phyloP scores from a whole-genome alignment of 2,113 vertebrate genomes.

The Argyrosomus japonicus region DNA sequence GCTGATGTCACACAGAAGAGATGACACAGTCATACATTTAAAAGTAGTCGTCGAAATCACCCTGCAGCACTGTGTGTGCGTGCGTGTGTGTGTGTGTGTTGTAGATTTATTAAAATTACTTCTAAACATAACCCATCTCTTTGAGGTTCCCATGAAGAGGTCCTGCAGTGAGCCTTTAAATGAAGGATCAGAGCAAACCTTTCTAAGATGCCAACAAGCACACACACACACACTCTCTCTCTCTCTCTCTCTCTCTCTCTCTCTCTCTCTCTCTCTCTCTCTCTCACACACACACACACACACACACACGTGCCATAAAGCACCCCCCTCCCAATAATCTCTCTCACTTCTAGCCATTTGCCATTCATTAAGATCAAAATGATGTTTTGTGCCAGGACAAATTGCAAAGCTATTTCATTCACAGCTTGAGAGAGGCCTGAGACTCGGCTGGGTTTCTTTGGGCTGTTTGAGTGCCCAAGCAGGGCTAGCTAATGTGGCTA shows the following conservation, averaged over 20 bases:
- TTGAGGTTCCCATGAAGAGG: slow-evolving; percentile 91
- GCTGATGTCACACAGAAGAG: slow-evolving; percentile 25
- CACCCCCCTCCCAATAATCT: slow-evolving; percentile 89
- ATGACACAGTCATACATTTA: background rate
- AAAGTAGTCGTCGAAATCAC: slow-evolving; percentile 76
- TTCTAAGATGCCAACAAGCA: slow-evolving; percentile 90
- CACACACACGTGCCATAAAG: slow-evolving; percentile 58
- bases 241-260: slow-evolving; percentile 51
- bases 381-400: slow-evolving; percentile 95
- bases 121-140: slow-evolving; percentile 95
- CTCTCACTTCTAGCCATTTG: slow-evolving; percentile 99
- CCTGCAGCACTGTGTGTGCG: slow-evolving; percentile 78
- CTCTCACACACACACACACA: slow-evolving; percentile 49
- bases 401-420: slow-evolving; percentile 99
- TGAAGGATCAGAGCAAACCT: slow-evolving; percentile 97
- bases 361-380: slow-evolving; percentile 99
- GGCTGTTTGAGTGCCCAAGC: slow-evolving; percentile 91
- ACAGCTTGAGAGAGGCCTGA: slow-evolving; percentile 97
- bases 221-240: slow-evolving; percentile 64
- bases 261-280: slow-evolving; percentile 66
- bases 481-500: slow-evolving; percentile 95
- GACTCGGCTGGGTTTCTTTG: slow-evolving; percentile 91
- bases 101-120: slow-evolving; percentile 96
- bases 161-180: slow-evolving; percentile 97
- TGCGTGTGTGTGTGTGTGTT: slow-evolving; percentile 73